Base-by-base conservation (phyloP, 2,888 invertebrate species). In the Oxytorus armatus region DNA sequence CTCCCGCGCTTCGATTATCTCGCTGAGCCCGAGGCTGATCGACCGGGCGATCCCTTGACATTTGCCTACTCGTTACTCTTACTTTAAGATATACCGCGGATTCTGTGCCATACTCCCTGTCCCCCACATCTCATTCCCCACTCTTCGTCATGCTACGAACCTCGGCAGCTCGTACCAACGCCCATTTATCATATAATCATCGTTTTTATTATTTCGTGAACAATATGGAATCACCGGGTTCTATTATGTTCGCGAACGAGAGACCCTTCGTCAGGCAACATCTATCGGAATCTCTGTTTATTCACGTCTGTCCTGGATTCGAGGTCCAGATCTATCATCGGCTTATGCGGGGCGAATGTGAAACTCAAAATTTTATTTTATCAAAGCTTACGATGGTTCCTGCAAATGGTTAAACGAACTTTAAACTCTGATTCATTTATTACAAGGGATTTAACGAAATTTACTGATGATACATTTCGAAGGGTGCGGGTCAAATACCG, bases 1-100 rank as follows among this genome's bases (percentile, higher is more conserved):
- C 89, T 89, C 89, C 89, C 88, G 90, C 88, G 88, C 86, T 87
- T 84, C 75, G 85, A 85, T 86, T 85, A 85, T 86, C 85, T 87
- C 78, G 82, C 69, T 83, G 70, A 82, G 69, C 81, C 81, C 79
- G 78, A 79, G 83, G 83, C 82, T 84, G 83, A 83, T 85, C 85
- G 83, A 70, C 69, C 74, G 78, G 79, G 80, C 82, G 82, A 83
- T 87, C 85, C 83, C 85, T 83, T 85, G 87, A 84, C 87, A 87
- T 87, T 87, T 87, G 83, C 82, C 77, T 77, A 68, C 69, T 55
- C 77, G 73, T 77, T 83, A 76, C 77, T 81, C 69, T 78, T 77
- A 77, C 77, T 77, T 81, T 61, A 72, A 75, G 57, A 70, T 69
- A 66, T 59, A 70, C 65, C 65, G 65, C 57, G 73, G 57, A 72